Percentiles rank a stretch among this genome's conserved stretches.
These are phyloP conservation scores for Colostygia pectinataria DNA, from an alignment of 2,888 invertebrate genomes.

Conservation along the genomic window DNA sequence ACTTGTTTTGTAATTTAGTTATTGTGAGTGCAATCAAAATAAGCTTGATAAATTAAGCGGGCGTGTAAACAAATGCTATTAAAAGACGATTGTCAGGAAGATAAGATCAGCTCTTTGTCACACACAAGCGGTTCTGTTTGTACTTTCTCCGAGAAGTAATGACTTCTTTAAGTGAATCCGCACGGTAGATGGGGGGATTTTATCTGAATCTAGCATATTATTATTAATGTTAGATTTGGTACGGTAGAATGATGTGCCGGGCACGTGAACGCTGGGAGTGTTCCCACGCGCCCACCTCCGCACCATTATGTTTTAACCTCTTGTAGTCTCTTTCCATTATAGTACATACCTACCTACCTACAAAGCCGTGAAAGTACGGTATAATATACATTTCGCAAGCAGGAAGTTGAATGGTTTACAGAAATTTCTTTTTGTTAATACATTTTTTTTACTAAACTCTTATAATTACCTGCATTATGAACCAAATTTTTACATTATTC, in stretches of 20 bases:
- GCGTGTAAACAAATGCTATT: too few relatives aligned
- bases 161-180: constrained; percentile 49
- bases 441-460: too few relatives aligned
- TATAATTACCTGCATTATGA: too few relatives aligned
- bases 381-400: constrained; percentile 68
- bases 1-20: not conserved
- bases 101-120: constrained; percentile 19
- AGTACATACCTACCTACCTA: too few relatives aligned
- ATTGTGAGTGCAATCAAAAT: too few relatives aligned
- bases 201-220: constrained; percentile 74
- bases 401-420: constrained; percentile 49
- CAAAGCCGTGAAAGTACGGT: constrained; percentile 74
- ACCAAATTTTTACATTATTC: too few relatives aligned
- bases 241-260: constrained; percentile 67
- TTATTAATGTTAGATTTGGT: constrained; percentile 74
- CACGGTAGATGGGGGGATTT: constrained; percentile 44
- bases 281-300: constrained; percentile 82
- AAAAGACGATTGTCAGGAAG: constrained; percentile 6
- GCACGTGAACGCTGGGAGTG: constrained; percentile 81
- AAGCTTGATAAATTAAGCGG: not conserved
- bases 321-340: constrained; percentile 77
- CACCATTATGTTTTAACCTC: constrained; percentile 82
- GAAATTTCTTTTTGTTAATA: too few relatives aligned
- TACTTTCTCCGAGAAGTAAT: constrained; percentile 50
- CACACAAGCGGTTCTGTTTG: not conserved